Evolutionary conservation across 2,888 invertebrate genomes (phyloP).

Genomic region (Morpho helenor): DNA sequence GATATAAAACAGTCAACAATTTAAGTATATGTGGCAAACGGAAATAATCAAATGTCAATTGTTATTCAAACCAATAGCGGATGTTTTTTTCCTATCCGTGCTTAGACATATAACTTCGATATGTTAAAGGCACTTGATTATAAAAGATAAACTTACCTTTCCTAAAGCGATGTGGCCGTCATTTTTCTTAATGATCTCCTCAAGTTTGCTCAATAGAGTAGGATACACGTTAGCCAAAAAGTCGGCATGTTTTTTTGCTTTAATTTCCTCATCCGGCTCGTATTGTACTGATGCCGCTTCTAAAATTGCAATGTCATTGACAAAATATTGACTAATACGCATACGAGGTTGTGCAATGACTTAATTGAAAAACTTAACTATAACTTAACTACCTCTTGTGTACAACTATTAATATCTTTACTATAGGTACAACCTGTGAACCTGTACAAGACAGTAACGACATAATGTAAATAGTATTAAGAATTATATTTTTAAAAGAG

Average conservation of each 20-base stretch:
- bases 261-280: slow-evolving; percentile 70
- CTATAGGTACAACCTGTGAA: background rate
- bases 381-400: background rate
- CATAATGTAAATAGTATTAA: too few species aligned
- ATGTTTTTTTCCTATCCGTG: background rate
- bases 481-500: too few species aligned
- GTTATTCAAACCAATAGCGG: background rate
- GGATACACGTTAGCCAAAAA: slow-evolving; percentile 73
- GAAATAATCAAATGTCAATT: background rate
- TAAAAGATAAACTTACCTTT: slow-evolving; percentile 44
- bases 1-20: background rate
- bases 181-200: slow-evolving; percentile 76
- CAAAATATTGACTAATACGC: background rate
- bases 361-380: background rate
- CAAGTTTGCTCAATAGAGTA: slow-evolving; percentile 71
- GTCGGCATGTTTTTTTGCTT: slow-evolving; percentile 68
- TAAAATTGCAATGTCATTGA: slow-evolving; percentile 26
- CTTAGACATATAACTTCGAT: background rate
- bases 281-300: slow-evolving; percentile 68
- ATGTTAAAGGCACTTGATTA: background rate
- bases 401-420: too few species aligned
- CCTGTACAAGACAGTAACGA: background rate
- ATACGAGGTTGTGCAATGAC: background rate
- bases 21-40: background rate
- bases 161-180: slow-evolving; percentile 79